Base-by-base conservation (phyloP, 2,113 vertebrate genomes). In the Polyodon spathula region DNA sequence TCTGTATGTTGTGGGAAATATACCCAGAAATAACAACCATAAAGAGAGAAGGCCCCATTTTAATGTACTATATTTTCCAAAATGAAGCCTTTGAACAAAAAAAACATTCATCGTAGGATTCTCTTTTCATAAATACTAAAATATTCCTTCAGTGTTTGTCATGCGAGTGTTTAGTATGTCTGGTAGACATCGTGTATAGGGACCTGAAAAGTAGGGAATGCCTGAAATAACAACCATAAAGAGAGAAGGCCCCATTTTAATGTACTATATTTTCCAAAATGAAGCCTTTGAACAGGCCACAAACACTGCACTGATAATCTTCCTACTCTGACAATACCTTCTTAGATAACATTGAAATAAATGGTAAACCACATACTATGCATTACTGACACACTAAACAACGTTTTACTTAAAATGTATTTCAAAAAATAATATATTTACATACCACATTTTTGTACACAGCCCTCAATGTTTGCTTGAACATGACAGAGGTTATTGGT, bases 121-220 rank as follows among this genome's bases (percentile, higher is more conserved):
- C 75, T 76, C 84, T 90, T 87, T 92, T 91, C 85, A 93, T 89
- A 92, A 92, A 93, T 91, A 93, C 82, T 83, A 77, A 68, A 87
- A 73, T 74, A 83, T 90, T 91, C 90, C 92, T 93, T 93, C 89
- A 80, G 77, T 69, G 70, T 85, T 66, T 66, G 69, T 62, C 55
- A 69, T 1, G 0, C 56, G 58, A 61, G 69, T 58, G 43, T 82
- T 89, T 77, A 98, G 77, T 97, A 97, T 5, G 93, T 94, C 83
- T 90, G 95, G 79, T 98, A 98, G 80, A 97, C 63, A 0, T 97
- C 94, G 0, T 97, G 96, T 59, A 97, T 86, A 61, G 96, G 95
- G 59, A 97, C 86, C 83, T 94, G 95, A 68, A 97, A 90, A 59
- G 94, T 69, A 0, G 94, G 96, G 70, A 98, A 98, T 6, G 93